Evolutionary conservation across 2,888 invertebrate species (phyloP).

Genomic region (Cactoblastis cactorum): DNA sequence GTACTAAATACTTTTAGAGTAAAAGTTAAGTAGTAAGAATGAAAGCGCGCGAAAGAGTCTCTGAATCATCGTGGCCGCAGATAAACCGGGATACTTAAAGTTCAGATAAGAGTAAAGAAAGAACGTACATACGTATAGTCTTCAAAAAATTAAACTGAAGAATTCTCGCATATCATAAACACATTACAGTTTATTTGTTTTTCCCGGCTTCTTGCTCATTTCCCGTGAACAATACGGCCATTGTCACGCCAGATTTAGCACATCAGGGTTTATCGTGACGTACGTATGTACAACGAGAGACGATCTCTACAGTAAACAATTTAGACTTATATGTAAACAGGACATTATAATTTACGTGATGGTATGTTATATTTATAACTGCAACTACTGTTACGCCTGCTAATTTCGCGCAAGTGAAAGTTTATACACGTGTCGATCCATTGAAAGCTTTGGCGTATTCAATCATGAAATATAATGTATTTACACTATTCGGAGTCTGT

Average conservation of each 20-base stretch:
- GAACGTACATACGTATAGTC: background rate
- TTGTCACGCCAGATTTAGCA: constrained; percentile 19
- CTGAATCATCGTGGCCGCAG: too few relatives aligned
- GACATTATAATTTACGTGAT: constrained; percentile 5
- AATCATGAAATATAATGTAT: background rate
- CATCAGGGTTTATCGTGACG: constrained; percentile 12
- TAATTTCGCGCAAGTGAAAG: background rate
- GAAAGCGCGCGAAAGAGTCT: too few relatives aligned
- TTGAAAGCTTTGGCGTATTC: background rate
- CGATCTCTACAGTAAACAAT: constrained; percentile 19
- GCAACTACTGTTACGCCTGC: background rate
- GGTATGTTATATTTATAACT: background rate
- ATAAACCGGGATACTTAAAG: too few relatives aligned
- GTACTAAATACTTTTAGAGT: too few relatives aligned
- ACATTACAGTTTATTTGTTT: constrained; percentile 9
- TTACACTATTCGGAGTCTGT: too few relatives aligned
- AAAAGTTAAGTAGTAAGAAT: background rate
- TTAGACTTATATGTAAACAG: constrained; percentile 12
- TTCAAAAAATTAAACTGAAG: background rate
- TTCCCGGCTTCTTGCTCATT: constrained; percentile 3
- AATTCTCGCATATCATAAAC: background rate
- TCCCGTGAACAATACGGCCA: constrained; percentile 13
- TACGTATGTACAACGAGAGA: constrained; percentile 5
- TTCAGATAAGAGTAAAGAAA: too few relatives aligned
- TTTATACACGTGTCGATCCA: background rate